These are phyloP conservation scores for Murina feae DNA, from an alignment of 2,113 vertebrate genomes.

Conservation along the genomic window DNA sequence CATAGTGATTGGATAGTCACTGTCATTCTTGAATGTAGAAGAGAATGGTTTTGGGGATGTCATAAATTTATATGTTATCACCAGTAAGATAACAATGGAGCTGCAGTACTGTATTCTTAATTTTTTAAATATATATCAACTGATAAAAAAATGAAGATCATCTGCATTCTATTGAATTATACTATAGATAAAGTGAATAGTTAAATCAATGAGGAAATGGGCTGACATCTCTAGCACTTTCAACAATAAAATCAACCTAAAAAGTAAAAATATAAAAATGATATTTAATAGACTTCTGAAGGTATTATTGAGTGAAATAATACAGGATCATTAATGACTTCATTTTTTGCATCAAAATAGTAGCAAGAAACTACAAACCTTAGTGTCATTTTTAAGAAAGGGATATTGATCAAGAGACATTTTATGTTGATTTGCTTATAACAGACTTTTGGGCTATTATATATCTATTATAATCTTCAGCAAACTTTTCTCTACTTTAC, in stretches of 20 bases:
- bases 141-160: background rate
- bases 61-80: background rate
- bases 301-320: background rate
- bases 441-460: background rate
- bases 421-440: background rate
- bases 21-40: background rate
- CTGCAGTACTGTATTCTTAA: background rate
- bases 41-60: background rate
- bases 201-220: background rate
- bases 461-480: background rate
- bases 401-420: background rate
- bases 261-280: background rate
- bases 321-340: background rate
- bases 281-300: background rate
- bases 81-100: background rate
- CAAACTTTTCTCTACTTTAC: background rate
- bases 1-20: background rate
- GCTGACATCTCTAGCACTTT: too few species aligned
- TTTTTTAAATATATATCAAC: background rate
- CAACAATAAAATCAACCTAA: too few species aligned
- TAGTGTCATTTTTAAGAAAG: background rate
- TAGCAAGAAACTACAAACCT: background rate
- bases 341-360: background rate
- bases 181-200: background rate
- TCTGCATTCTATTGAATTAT: background rate